A percentile compares a stretch with the other conserved stretches of the same genome.
phyloP scores from a whole-genome alignment of 2,113 vertebrate species.

The Paralichthys olivaceus region DNA sequence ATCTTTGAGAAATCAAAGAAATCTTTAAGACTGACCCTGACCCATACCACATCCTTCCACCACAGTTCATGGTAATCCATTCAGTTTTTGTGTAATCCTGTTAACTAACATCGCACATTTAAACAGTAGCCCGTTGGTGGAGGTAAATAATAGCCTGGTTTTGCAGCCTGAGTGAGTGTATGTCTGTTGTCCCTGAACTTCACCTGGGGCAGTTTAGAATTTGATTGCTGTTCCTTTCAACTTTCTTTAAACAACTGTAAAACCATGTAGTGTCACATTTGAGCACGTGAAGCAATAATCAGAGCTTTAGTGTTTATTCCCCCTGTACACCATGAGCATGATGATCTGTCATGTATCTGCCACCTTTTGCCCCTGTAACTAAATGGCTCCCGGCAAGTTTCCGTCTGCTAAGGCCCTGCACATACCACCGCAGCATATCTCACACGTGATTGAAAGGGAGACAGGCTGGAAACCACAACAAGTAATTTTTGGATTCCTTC shows the following conservation, averaged over 20 bases:
- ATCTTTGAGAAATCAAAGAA: too few species aligned
- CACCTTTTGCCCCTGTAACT: conserved; percentile 29
- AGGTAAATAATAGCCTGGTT: background rate
- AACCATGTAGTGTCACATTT: conserved; percentile 26
- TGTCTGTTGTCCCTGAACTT: background rate
- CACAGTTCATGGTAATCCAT: too few species aligned
- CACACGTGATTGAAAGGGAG: conserved; percentile 30
- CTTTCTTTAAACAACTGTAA: conserved; percentile 24
- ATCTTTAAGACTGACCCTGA: too few species aligned
- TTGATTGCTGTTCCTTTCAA: conserved; percentile 21
- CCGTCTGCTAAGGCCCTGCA: conserved; percentile 7
- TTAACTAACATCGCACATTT: too few species aligned
- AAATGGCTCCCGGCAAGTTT: conserved; percentile 33
- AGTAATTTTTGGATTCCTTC: conserved; percentile 73
- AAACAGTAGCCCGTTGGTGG: too few species aligned
- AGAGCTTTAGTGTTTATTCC: conserved; percentile 6
- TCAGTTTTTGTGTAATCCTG: too few species aligned
- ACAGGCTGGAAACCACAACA: conserved; percentile 61
- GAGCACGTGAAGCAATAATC: conserved; percentile 16
- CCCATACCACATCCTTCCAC: too few species aligned
- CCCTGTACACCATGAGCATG: conserved; percentile 24
- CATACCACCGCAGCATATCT: conserved; percentile 63
- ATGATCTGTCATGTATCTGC: conserved; percentile 48
- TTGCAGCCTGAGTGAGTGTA: background rate
- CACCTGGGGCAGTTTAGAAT: too few species aligned